These are phyloP conservation scores for Pogonocherus hispidulus DNA, from an alignment of 2,888 invertebrate genomes.

Conservation along the genomic window DNA sequence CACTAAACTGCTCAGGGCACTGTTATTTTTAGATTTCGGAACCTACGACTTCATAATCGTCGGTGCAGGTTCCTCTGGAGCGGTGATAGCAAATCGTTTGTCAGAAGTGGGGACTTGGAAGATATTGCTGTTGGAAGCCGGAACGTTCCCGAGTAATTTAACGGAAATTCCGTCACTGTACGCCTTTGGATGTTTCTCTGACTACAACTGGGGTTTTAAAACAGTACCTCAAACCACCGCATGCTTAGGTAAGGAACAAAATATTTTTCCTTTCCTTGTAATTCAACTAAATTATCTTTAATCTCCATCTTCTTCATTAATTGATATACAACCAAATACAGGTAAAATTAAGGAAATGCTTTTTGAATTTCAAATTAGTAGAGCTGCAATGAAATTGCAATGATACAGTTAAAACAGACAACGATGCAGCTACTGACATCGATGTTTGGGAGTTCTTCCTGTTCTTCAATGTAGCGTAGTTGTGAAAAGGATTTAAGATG, in stretches of 20 bases:
- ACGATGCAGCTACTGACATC: too few species aligned
- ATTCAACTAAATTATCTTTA: too few species aligned
- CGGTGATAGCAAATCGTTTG: conserved; percentile 47
- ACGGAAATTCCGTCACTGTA: conserved; percentile 46
- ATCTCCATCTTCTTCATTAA: too few species aligned
- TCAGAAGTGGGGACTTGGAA: conserved; percentile 46
- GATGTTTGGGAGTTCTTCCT: too few species aligned
- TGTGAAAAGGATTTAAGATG: too few species aligned
- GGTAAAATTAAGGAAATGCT: too few species aligned
- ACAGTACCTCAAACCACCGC: conserved; percentile 45
- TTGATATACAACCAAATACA: too few species aligned
- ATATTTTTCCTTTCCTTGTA: not conserved
- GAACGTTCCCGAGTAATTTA: conserved; percentile 44
- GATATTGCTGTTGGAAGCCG: conserved; percentile 50
- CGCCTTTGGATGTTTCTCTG: conserved; percentile 38
- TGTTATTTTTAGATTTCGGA: conserved; percentile 47
- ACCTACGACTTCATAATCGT: conserved; percentile 47
- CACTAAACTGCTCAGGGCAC: too few species aligned
- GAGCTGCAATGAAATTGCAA: too few species aligned
- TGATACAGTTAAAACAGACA: too few species aligned
- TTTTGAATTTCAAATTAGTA: too few species aligned
- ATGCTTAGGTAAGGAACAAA: conserved; percentile 42
- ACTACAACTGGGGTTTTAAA: conserved; percentile 49
- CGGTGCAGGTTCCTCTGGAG: conserved; percentile 49
- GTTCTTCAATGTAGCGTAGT: too few species aligned